Percentiles rank a stretch among this genome's conserved stretches.
These are phyloP conservation scores for Trematomus loennbergii DNA, from an alignment of 2,113 vertebrate species.

Conservation along the genomic window DNA sequence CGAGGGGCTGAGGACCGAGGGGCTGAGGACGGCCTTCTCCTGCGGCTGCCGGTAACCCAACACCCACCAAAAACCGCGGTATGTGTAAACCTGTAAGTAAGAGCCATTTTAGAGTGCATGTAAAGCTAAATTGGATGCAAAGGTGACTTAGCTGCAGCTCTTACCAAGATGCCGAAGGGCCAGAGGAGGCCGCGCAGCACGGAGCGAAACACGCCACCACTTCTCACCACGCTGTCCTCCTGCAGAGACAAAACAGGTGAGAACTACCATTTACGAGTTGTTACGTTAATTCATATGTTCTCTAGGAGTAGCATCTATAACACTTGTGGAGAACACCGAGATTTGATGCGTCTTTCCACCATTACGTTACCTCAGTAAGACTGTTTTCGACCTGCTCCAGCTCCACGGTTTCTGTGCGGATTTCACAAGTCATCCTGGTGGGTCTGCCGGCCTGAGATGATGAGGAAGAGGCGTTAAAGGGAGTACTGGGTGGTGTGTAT, in stretches of 20 bases:
- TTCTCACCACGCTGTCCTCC: conserved; percentile 70
- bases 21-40: not conserved
- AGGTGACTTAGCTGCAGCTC: not conserved
- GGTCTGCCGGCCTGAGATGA: not conserved
- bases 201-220: conserved; percentile 55
- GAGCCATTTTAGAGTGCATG: accelerated
- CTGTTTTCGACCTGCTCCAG: conserved; percentile 5
- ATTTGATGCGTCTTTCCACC: not conserved
- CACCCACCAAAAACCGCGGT: conserved; percentile 76
- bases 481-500: not conserved
- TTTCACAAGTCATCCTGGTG: conserved; percentile 63
- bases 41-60: conserved; percentile 65
- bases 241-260: conserved; percentile 24
- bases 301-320: no score
- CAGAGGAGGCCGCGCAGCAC: conserved; percentile 75
- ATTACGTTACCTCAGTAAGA: conserved; percentile 27
- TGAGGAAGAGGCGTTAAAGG: not conserved
- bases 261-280: no score
- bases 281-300: no score
- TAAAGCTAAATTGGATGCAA: accelerated
- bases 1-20: conserved; percentile 20
- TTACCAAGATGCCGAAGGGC: conserved; percentile 81
- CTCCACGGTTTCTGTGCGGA: conserved; percentile 27
- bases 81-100: conserved; percentile 62
- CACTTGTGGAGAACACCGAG: accelerated